Evolutionary conservation across 2,113 vertebrate genomes (phyloP), one percentile per base, ranked within the genome.

Genomic region (Pantherophis guttatus): DNA sequence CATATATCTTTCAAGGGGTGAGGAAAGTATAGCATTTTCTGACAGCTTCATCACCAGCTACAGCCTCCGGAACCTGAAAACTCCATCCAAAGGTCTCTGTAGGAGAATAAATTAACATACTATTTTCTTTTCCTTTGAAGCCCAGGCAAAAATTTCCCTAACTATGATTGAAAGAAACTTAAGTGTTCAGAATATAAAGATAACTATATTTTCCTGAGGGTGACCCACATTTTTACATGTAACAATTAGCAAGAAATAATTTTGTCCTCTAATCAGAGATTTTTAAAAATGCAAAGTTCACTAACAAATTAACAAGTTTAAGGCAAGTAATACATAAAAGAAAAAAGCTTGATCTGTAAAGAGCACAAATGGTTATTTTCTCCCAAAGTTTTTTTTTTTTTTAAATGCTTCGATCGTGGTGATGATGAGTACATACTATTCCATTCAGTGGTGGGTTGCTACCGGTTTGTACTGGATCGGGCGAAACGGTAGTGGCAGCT

Each of bases 31-130:
- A 95, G 54, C 54, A 94, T 93, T 70, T 87, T 94, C 59, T 96
- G 95, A 96, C 93, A 97, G 89, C 92, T 96, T 96, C 90, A 95
- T 96, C 95, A 87, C 85, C 53, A 95, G 17, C 1, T 91, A 93
- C 91, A 96, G 53, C 53, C 95, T 96, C 95, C 93, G 33, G 95
- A 96, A 92, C 92, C 87, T 94, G 92, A 95, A 97, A 96, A 94
- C 85, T 96, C 85, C 96, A 93, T 96, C 94, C 95, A 95, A 59
- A 92, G 81, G 91, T 92, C 29, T 88, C 50, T 96, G 81, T 94
- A 92, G 89, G 87, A 95, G 96, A 97, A 97, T 97, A 97, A 97
- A 97, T 98, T 97, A 97, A 54, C 95, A 96, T 96, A 91, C 2
- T 0, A 93, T 96, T 96, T 97, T 96, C 90, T 94, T 95, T 95